These are phyloP conservation scores for Metalampra italica DNA, from an alignment of 2,888 invertebrate genomes.

Conservation along the genomic window DNA sequence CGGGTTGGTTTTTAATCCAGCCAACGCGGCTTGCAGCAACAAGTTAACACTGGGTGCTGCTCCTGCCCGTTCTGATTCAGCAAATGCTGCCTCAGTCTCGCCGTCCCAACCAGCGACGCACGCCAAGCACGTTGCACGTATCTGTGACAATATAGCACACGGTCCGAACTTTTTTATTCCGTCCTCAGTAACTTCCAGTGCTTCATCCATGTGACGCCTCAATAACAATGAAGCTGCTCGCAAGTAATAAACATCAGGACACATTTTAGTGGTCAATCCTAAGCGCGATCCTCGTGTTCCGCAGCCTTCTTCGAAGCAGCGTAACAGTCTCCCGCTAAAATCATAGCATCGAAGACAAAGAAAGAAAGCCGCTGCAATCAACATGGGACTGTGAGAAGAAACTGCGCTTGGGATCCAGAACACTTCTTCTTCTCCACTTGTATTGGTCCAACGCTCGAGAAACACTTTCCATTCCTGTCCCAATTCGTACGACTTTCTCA, in stretches of 20 bases:
- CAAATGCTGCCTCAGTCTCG: conserved; percentile 45
- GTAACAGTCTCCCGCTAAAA: conserved; percentile 47
- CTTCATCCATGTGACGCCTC: conserved; percentile 35
- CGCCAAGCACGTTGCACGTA: conserved; percentile 47
- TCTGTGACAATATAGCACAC: conserved; percentile 50
- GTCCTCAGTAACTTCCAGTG: conserved; percentile 36
- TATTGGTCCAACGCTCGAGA: conserved; percentile 47
- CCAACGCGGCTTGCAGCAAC: conserved; percentile 48
- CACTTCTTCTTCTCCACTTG: conserved; percentile 62
- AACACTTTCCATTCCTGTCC: conserved; percentile 52
- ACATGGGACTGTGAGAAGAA: conserved; percentile 41
- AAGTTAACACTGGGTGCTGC: conserved; percentile 40
- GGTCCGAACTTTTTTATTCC: conserved; percentile 54
- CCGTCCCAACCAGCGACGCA: conserved; percentile 50
- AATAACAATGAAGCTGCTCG: conserved; percentile 50
- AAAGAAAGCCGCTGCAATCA: conserved; percentile 66
- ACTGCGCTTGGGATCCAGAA: conserved; percentile 54
- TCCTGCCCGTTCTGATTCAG: conserved; percentile 49
- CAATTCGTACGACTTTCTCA: conserved; percentile 59
- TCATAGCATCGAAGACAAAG: conserved; percentile 60
- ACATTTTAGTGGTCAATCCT: conserved; percentile 16
- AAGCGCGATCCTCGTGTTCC: conserved; percentile 38
- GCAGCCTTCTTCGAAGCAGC: conserved; percentile 51
- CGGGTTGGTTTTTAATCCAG: conserved; percentile 37
- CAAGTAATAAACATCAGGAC: conserved; percentile 50